Conservation (phyloP, 2,113 vertebrate species). For the Mohoua ochrocephala region DNA sequence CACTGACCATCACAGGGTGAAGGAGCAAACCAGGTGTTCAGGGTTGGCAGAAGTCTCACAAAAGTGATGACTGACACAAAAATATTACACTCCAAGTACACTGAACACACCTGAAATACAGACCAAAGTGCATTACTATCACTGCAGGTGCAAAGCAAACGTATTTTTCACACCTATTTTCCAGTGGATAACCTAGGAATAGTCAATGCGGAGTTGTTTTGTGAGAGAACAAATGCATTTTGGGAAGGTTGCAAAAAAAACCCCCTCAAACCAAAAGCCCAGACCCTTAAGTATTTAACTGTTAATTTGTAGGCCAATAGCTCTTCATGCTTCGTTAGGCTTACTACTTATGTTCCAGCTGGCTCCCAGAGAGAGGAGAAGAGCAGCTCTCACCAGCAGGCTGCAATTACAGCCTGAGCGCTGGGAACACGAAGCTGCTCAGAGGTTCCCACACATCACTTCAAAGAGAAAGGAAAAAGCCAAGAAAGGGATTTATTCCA, state of each 20-base stretch:
- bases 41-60: not conserved
- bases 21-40: not conserved
- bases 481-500: not conserved
- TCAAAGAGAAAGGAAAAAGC: not conserved
- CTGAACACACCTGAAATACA: not conserved
- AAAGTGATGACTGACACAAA: not conserved
- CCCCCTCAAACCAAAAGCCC: fast-evolving
- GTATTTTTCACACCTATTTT: not conserved
- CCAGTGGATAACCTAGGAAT: not conserved
- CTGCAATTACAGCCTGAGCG: not conserved
- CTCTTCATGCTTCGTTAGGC: not conserved
- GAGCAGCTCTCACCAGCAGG: not conserved
- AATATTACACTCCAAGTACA: not conserved
- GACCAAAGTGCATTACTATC: not conserved
- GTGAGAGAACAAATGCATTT: not conserved
- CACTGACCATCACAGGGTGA: not conserved
- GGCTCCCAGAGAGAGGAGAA: not conserved
- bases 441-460: not conserved
- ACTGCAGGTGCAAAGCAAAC: not conserved
- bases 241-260: not conserved
- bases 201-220: not conserved
- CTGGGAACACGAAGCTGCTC: not conserved
- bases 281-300: not conserved
- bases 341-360: not conserved
- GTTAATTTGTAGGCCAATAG: not conserved